Evolutionary conservation across 1,140 invertebrate genomes (phyloP).

Genomic region (Zaprionus ornatus): DNA sequence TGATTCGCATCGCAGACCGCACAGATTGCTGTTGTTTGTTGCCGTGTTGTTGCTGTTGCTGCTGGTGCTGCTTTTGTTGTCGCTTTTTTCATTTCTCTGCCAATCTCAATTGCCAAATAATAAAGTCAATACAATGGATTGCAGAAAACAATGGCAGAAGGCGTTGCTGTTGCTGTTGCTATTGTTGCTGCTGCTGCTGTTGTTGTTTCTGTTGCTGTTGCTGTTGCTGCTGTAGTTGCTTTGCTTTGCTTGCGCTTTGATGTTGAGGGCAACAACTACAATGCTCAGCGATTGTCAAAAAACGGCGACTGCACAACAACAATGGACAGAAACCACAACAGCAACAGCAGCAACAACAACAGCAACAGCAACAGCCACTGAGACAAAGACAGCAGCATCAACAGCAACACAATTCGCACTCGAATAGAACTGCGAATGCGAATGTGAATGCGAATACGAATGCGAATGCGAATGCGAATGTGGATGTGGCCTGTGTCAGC

Average conservation of each 20-base stretch:
- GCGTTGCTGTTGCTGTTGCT: conserved; percentile 21
- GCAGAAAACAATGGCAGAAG: conserved; percentile 62
- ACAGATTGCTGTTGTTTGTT: conserved; percentile 7
- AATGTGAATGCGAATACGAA: conserved; percentile 44
- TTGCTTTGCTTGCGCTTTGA: conserved; percentile 54
- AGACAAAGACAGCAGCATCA: not conserved
- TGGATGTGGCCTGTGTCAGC: conserved; percentile 39
- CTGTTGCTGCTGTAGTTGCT: conserved; percentile 17
- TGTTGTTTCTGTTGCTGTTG: conserved; percentile 8
- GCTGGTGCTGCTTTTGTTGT: conserved; percentile 13
- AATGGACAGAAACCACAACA: conserved; percentile 38
- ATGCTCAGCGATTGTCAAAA: conserved; percentile 59
- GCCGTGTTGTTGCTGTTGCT: not conserved
- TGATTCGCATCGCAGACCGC: conserved; percentile 21
- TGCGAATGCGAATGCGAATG: conserved; percentile 26
- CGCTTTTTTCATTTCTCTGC: conserved; percentile 28
- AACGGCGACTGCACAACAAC: conserved; percentile 49
- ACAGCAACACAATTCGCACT: conserved; percentile 44
- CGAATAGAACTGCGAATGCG: conserved; percentile 29
- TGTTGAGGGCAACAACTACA: conserved; percentile 46
- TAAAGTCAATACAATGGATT: conserved; percentile 49
- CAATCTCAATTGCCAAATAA: conserved; percentile 65
- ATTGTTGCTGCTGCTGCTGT: conserved; percentile 10
- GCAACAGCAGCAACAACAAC: conserved; percentile 29
- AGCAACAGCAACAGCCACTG: conserved; percentile 21